These are phyloP conservation scores for Papilio polytes DNA, from an alignment of 1,140 invertebrate species.

Conservation along the genomic window DNA sequence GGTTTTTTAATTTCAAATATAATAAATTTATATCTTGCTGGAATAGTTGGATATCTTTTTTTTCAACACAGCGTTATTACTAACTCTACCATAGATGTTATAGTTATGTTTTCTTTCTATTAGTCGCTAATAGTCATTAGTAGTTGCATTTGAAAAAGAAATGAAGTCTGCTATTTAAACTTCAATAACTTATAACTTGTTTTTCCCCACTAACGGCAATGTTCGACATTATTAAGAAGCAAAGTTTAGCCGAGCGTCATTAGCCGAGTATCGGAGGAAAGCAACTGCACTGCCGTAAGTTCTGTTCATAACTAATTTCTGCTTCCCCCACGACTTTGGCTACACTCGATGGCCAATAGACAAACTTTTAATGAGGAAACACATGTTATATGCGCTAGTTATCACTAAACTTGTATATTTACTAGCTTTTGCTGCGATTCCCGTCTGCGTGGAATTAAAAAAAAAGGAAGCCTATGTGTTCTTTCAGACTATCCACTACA, in stretches of 20 bases:
- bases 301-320: slow-evolving; percentile 25
- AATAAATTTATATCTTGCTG: not conserved
- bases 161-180: not conserved
- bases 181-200: slow-evolving; percentile 21
- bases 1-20: not conserved
- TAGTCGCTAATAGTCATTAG: not conserved
- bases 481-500: too few species aligned
- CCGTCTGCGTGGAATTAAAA: too few species aligned
- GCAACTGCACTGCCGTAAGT: slow-evolving; percentile 24
- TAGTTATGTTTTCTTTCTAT: not conserved
- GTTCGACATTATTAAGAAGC: slow-evolving; percentile 16
- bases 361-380: slow-evolving; percentile 3
- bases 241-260: slow-evolving; percentile 11
- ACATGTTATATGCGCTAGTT: not conserved
- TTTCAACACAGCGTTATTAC: not conserved
- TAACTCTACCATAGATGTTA: not conserved
- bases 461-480: too few species aligned
- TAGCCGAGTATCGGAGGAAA: slow-evolving; percentile 18
- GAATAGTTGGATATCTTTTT: not conserved
- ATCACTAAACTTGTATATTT: not conserved
- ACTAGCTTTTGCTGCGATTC: not conserved
- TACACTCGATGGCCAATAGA: not conserved
- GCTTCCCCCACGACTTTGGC: slow-evolving; percentile 3
- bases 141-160: not conserved
- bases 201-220: not conserved